Percentiles rank a stretch among this genome's conserved stretches.
Conservation (phyloP, 2,113 vertebrate genomes). For the Microcebus jonahi region DNA sequence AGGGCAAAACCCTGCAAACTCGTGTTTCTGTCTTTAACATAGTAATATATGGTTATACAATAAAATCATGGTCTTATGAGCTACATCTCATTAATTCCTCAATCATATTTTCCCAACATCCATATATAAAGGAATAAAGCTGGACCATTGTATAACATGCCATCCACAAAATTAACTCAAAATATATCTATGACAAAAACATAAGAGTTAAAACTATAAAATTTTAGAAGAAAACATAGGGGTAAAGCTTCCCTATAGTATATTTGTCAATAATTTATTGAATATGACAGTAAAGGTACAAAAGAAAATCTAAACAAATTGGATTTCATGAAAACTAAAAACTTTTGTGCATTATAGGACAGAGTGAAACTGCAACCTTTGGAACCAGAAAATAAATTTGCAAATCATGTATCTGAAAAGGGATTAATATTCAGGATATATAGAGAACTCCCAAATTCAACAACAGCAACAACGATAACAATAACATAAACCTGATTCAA, state of each 20-base stretch:
- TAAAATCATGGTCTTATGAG: too few species aligned
- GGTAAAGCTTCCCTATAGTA: background rate
- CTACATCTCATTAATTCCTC: too few species aligned
- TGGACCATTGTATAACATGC: background rate
- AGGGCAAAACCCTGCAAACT: too few species aligned
- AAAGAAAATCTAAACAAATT: background rate
- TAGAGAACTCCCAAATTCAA: background rate
- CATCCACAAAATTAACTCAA: background rate
- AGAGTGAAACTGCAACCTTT: background rate
- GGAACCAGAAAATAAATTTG: background rate
- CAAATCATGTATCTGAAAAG: background rate
- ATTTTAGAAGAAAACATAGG: background rate
- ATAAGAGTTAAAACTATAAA: background rate
- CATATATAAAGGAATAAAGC: background rate
- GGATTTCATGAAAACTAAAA: background rate
- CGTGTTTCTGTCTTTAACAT: too few species aligned
- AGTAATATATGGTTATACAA: too few species aligned
- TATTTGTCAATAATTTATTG: background rate
- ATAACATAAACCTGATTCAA: background rate
- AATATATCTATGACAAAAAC: background rate
- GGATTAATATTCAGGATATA: background rate
- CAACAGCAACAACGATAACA: background rate
- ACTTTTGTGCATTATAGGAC: background rate
- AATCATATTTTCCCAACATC: background rate
- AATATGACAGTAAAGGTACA: background rate